These are phyloP conservation scores for Labia minor DNA, from an alignment of 2,888 invertebrate genomes.

Conservation along the genomic window DNA sequence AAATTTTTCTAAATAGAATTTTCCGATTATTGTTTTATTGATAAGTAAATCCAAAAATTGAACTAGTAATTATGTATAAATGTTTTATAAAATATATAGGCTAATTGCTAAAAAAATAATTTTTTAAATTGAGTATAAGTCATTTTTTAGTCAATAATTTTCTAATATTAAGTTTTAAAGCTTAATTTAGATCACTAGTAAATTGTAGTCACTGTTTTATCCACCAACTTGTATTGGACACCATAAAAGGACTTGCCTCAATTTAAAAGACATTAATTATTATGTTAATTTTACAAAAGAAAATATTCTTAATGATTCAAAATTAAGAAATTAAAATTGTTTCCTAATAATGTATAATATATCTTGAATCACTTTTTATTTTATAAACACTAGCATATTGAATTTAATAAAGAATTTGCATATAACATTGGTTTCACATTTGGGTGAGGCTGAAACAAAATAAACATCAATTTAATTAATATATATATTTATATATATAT, in stretches of 20 bases:
- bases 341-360: neutral
- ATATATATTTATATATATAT: conserved; percentile 19
- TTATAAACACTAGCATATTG: conserved; percentile 51
- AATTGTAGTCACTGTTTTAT: neutral
- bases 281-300: neutral
- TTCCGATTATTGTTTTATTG: too few relatives aligned
- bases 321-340: neutral
- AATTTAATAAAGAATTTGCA: conserved; percentile 73
- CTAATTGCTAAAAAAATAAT: neutral
- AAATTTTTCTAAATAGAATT: too few relatives aligned
- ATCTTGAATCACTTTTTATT: neutral
- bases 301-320: neutral
- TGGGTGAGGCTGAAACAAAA: conserved; percentile 77
- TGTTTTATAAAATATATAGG: neutral
- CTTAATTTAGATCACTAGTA: neutral
- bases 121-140: neutral
- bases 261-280: neutral
- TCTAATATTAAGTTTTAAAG: neutral
- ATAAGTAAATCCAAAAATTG: too few relatives aligned
- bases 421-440: conserved; percentile 96
- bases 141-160: neutral
- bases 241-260: neutral
- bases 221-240: neutral
- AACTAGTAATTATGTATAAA: too few relatives aligned
- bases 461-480: conserved; percentile 19